phyloP scores from a whole-genome alignment of 2,113 vertebrate species.

The Pleuronectes platessa region DNA sequence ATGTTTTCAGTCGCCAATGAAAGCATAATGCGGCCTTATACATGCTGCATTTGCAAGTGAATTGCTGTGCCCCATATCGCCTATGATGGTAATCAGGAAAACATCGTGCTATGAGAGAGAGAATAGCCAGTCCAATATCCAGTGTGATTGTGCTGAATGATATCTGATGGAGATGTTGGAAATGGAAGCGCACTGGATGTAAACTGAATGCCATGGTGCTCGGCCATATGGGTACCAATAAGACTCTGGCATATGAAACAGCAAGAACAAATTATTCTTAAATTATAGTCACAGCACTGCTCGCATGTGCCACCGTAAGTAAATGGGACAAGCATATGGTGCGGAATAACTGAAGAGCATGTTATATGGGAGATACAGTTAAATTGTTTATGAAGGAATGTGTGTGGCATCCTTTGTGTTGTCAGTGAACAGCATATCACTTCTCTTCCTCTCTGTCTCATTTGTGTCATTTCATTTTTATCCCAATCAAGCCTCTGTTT shows the following conservation, averaged over 20 bases:
- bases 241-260: conserved; percentile 72
- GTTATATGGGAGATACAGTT: conserved; percentile 49
- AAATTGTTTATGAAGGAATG: conserved; percentile 67
- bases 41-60: conserved; percentile 79
- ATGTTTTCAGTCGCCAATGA: conserved; percentile 78
- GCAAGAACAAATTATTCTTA: conserved; percentile 78
- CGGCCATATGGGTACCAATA: conserved; percentile 74
- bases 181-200: conserved; percentile 67
- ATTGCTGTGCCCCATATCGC: conserved; percentile 75
- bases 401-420: conserved; percentile 53
- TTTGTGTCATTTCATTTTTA: conserved; percentile 72
- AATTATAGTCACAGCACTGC: conserved; percentile 68
- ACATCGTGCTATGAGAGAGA: conserved; percentile 62
- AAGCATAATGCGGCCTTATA: conserved; percentile 73
- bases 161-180: conserved; percentile 79
- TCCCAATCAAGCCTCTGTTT: conserved; percentile 71
- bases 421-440: conserved; percentile 56
- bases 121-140: conserved; percentile 76
- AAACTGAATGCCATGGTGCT: conserved; percentile 64
- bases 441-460: conserved; percentile 62
- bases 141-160: conserved; percentile 56
- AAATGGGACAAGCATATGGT: conserved; percentile 72
- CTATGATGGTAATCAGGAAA: conserved; percentile 78
- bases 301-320: conserved; percentile 60
- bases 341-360: conserved; percentile 66